A percentile compares a stretch with the other conserved stretches of the same genome.
Conservation (phyloP, 2,113 vertebrate genomes). For the Lynx canadensis region DNA sequence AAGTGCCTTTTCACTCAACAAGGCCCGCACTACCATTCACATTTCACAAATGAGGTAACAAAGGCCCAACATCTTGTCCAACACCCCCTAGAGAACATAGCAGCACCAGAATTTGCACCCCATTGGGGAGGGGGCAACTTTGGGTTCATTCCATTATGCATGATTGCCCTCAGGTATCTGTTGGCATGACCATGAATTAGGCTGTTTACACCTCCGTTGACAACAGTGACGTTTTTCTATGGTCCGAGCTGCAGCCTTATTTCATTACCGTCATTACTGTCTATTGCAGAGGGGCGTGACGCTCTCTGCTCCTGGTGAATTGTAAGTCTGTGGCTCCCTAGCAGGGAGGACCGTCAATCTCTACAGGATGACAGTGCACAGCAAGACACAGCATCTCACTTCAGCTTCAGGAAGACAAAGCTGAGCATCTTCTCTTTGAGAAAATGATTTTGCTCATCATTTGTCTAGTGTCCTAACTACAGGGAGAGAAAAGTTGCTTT, state of each 20-base stretch:
- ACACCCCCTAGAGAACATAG: not conserved
- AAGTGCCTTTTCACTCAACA: not conserved
- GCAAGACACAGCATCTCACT: not conserved
- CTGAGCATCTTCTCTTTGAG: not conserved
- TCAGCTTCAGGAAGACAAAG: not conserved
- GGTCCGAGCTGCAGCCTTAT: not conserved
- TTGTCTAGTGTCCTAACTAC: not conserved
- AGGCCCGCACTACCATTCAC: not conserved
- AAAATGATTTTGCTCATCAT: not conserved
- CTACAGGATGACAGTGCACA: not conserved
- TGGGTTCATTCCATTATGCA: too few relatives aligned
- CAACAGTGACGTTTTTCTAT: not conserved
- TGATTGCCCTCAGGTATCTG: not conserved
- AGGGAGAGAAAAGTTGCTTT: not conserved
- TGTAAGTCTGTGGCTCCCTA: not conserved
- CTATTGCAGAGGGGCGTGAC: not conserved
- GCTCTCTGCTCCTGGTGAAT: not conserved
- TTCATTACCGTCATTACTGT: not conserved
- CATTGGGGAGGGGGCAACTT: fast-evolving
- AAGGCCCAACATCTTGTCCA: not conserved
- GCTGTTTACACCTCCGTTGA: not conserved
- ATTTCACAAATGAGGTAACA: not conserved
- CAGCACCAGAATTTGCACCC: not conserved
- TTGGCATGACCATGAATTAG: not conserved
- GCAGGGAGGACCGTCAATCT: not conserved